Evolutionary conservation across 2,113 vertebrate species (phyloP), one percentile per base, ranked within the genome.

Genomic region (Lepus europaeus): DNA sequence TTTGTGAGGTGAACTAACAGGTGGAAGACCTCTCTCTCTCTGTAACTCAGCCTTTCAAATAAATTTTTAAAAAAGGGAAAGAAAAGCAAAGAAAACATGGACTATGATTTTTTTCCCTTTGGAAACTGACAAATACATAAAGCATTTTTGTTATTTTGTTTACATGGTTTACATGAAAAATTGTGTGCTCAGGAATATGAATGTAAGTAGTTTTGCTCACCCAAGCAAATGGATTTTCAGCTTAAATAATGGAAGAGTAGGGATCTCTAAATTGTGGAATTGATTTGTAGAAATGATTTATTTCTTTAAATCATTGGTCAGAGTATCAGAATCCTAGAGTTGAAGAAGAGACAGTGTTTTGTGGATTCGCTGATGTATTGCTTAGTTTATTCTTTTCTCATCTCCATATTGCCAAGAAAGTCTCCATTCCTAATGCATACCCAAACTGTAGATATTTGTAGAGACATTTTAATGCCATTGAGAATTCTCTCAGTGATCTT

Each of bases 221-320:
- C 63, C 29, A 93, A 19, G 14, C 0, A 5, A 73, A 86, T 39
- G 20, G 12, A 85, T 95, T 53, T 74, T 33, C 56, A 89, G 20
- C 22, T 89, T 90, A 85, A 56, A 78, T 56, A 90, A 31, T 36
- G 19, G n/a, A 64, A 89, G 59, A 78, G 49, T 53, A 86, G 33
- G 19, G 87, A 77, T 29, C 23, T 83, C 22, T 93, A 88, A 95
- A 86, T 22, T 89, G 33, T 29, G 86, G 64, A 89, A 69, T 25
- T 33, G 5, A 33, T 59, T 59, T 59, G 19, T 59, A 17, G 64
- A 90, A 69, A 16, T 45, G 6, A 39, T 86, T 93, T 64, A 45
- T 83, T 83, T 88, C 6, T 81, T 45, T 59, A 59, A 69, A 33
- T 89, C 39, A 83, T 25, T 56, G 2, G 6, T 64, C 29, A 77